phyloP scores from a whole-genome alignment of 2,888 invertebrate species.

The Thymelicus lineola region DNA sequence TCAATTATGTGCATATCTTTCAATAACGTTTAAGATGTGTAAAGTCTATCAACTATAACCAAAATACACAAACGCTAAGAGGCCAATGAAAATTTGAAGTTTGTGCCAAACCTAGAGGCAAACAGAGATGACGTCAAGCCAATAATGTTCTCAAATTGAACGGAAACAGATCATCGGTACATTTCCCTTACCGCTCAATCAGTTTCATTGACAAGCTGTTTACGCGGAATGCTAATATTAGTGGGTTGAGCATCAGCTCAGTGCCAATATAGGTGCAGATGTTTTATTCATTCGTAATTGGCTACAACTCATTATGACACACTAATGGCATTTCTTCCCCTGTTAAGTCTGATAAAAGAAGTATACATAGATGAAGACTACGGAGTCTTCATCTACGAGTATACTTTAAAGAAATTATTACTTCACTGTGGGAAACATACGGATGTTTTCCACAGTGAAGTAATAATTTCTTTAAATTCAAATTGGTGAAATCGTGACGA shows the following conservation, averaged over 20 bases:
- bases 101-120: not conserved
- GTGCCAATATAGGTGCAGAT: not conserved
- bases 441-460: too few relatives aligned
- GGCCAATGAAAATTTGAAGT: not conserved
- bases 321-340: too few relatives aligned
- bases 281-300: not conserved
- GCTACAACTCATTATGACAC: too few relatives aligned
- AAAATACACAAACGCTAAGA: not conserved
- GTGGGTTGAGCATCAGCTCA: not conserved
- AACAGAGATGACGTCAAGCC: slow-evolving; percentile 1
- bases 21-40: not conserved
- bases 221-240: not conserved
- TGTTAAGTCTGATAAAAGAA: too few relatives aligned
- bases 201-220: slow-evolving; percentile 12
- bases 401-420: too few relatives aligned
- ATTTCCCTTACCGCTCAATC: slow-evolving; percentile 7
- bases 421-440: too few relatives aligned
- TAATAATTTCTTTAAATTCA: not conserved
- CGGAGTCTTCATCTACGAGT: too few relatives aligned
- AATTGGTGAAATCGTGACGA: slow-evolving; percentile 5
- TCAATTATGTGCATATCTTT: not conserved
- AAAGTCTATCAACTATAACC: not conserved
- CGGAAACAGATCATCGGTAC: slow-evolving; percentile 7
- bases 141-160: slow-evolving; percentile 11
- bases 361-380: too few relatives aligned